Percentiles rank a stretch among this genome's conserved stretches.
These are phyloP conservation scores for Dromas ardeola DNA, from an alignment of 2,113 vertebrate species.

Conservation along the genomic window DNA sequence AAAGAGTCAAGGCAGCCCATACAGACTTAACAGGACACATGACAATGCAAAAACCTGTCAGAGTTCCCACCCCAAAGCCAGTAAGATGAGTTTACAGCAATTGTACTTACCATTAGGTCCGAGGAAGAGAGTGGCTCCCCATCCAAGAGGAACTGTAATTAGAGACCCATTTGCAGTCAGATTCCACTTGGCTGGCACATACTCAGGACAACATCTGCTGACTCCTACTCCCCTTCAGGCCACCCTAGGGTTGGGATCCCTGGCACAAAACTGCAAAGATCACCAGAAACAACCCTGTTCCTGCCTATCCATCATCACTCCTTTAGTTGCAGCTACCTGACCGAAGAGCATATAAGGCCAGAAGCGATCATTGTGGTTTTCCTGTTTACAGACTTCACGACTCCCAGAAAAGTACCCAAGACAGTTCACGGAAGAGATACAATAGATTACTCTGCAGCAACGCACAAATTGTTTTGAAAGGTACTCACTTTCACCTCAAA, in stretches of 20 bases:
- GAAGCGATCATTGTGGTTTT: not conserved
- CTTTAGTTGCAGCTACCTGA: not conserved
- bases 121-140: conserved; percentile 78
- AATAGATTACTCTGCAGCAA: not conserved
- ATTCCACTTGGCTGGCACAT: conserved; percentile 19
- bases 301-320: not conserved
- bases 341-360: not conserved
- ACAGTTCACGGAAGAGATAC: not conserved
- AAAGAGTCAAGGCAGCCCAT: not conserved
- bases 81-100: not conserved
- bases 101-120: conserved; percentile 83
- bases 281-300: conserved; percentile 12
- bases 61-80: not conserved
- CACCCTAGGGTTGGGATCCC: not conserved
- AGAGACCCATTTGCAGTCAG: conserved; percentile 34
- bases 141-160: conserved; percentile 86
- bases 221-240: not conserved
- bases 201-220: conserved; percentile 26
- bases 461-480: not conserved
- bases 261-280: conserved; percentile 6
- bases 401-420: not conserved
- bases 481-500: not conserved
- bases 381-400: not conserved
- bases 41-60: not conserved
- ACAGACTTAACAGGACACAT: not conserved